phyloP scores from a whole-genome alignment of 2,113 vertebrate species.

The Charina bottae region DNA sequence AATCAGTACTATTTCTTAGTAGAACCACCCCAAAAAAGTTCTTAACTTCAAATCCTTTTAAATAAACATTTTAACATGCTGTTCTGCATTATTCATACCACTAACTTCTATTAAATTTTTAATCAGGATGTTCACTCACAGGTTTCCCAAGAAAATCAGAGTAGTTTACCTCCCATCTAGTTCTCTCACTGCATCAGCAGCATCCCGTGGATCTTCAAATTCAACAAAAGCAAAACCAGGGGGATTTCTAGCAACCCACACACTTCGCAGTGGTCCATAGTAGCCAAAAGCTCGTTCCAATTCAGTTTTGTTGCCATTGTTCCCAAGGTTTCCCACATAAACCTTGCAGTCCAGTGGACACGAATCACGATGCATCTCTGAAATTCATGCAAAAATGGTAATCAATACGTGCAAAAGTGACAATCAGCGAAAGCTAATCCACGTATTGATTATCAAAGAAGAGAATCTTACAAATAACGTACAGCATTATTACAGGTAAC shows the following conservation, averaged over 20 bases:
- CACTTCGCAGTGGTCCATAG: constrained; percentile 94
- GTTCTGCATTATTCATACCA: background rate
- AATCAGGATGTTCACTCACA: background rate
- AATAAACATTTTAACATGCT: background rate
- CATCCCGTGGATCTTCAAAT: constrained; percentile 97
- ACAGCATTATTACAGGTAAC: background rate
- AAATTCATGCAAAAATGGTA: constrained; percentile 20
- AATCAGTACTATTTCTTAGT: background rate
- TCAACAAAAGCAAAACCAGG: constrained; percentile 98
- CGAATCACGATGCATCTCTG: constrained; percentile 88
- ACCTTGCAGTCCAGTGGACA: constrained; percentile 98
- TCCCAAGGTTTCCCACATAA: constrained; percentile 97
- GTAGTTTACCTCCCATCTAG: constrained; percentile 92
- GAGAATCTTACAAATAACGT: background rate
- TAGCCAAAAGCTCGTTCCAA: constrained; percentile 95
- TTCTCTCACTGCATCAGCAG: constrained; percentile 96
- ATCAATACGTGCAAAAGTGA: background rate
- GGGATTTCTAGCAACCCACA: constrained; percentile 97
- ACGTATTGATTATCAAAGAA: accelerated
- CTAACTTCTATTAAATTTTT: background rate
- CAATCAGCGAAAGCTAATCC: background rate
- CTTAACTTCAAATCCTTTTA: background rate
- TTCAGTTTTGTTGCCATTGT: constrained; percentile 97
- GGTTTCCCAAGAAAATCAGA: background rate
- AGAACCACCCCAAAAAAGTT: background rate